These are phyloP conservation scores for Psittacula echo DNA, from an alignment of 2,797 vertebrate genomes.

Conservation along the genomic window DNA sequence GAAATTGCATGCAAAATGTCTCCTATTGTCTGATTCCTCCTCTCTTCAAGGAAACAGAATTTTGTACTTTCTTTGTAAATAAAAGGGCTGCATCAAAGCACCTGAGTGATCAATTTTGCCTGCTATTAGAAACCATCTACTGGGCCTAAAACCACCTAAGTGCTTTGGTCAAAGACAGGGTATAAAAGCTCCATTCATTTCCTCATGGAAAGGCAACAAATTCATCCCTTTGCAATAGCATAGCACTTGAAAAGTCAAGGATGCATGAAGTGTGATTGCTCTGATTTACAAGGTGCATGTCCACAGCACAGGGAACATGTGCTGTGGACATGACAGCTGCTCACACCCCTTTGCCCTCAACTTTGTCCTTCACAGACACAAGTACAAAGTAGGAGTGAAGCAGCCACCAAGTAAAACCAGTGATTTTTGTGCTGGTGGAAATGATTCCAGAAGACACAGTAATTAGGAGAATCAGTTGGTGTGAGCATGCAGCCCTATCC, in stretches of 20 bases:
- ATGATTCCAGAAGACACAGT: background rate
- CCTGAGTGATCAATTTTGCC: constrained; percentile 51
- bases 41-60: constrained; percentile 12
- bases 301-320: background rate
- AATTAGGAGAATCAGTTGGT: background rate
- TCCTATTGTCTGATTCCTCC: background rate
- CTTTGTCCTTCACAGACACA: background rate
- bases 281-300: background rate
- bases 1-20: background rate
- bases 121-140: constrained; percentile 47
- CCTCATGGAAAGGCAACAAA: background rate
- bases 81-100: constrained; percentile 36
- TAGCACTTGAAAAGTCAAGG: constrained; percentile 16
- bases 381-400: background rate
- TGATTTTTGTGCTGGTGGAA: background rate
- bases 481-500: background rate
- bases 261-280: background rate
- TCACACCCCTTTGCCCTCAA: background rate
- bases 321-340: background rate
- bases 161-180: constrained; percentile 5
- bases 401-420: background rate
- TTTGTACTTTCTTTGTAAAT: constrained; percentile 45
- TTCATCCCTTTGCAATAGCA: background rate
- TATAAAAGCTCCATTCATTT: constrained; percentile 36
- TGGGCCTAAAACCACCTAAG: constrained; percentile 44